phyloP scores from a whole-genome alignment of 2,888 invertebrate species.

The Poecilobothrus nobilitatus region DNA sequence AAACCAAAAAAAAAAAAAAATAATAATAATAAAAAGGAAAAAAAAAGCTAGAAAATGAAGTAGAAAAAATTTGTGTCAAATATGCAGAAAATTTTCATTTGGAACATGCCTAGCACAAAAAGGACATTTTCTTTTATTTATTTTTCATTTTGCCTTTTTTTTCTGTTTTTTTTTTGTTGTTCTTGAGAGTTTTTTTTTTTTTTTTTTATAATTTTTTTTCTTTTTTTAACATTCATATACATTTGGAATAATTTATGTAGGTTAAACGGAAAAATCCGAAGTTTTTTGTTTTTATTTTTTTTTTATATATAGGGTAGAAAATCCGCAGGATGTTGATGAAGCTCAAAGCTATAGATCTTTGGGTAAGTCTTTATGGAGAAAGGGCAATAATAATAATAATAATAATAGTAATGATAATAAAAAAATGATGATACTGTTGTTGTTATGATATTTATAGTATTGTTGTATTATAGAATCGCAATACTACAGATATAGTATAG shows the following conservation, averaged over 20 bases:
- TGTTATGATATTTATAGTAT: no score
- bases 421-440: neutral
- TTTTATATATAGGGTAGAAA: neutral
- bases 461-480: no score
- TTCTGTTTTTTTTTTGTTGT: neutral
- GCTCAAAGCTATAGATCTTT: neutral
- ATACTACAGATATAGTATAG: no score
- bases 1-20: neutral
- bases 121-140: constrained; percentile 1
- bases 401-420: no score
- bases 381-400: no score
- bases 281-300: neutral
- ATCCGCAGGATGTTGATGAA: constrained; percentile 1
- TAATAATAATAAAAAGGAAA: neutral
- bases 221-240: neutral
- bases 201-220: no score
- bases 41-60: neutral
- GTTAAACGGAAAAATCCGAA: constrained; percentile 6
- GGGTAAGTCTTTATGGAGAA: no score
- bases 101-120: constrained; percentile 6
- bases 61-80: constrained; percentile 8
- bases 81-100: constrained; percentile 7
- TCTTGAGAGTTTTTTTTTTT: neutral
- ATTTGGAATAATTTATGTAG: constrained; percentile 2
- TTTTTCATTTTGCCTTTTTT: neutral